Evolutionary conservation across 2,888 invertebrate species (phyloP).

Genomic region (Serripes groenlandicus): DNA sequence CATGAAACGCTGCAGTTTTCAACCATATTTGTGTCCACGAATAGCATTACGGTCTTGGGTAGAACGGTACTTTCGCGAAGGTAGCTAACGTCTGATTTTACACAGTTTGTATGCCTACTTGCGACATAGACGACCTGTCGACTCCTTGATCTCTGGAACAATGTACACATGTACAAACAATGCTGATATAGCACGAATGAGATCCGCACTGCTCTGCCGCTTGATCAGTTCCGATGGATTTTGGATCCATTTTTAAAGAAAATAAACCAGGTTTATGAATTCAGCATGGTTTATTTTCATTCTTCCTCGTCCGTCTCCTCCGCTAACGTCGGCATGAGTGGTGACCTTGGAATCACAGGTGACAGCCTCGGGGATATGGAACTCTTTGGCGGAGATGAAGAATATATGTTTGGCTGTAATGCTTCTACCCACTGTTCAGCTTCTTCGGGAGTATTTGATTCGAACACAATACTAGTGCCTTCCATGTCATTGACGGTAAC

Average conservation of each 20-base stretch:
- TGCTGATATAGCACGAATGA: too few species aligned
- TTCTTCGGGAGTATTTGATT: constrained; percentile 56
- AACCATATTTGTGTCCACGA: too few species aligned
- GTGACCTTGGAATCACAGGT: constrained; percentile 74
- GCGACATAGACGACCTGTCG: too few species aligned
- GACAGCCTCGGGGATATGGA: constrained; percentile 72
- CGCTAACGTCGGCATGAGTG: constrained; percentile 74
- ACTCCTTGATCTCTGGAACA: too few species aligned
- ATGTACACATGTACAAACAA: too few species aligned
- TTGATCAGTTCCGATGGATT: too few species aligned
- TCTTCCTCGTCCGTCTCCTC: constrained; percentile 70
- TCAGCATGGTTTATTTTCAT: neutral
- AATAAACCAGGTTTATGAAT: neutral
- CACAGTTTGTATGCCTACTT: too few species aligned
- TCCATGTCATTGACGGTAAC: constrained; percentile 76
- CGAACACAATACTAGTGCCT: constrained; percentile 74
- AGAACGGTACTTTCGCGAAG: too few species aligned
- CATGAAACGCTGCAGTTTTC: too few species aligned
- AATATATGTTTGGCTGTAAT: constrained; percentile 63
- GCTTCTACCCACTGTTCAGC: constrained; percentile 71
- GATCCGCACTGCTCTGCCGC: too few species aligned
- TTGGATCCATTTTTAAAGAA: constrained; percentile 2
- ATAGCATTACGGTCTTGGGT: too few species aligned
- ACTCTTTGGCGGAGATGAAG: constrained; percentile 67
- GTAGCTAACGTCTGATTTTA: too few species aligned